Percentiles rank a stretch among this genome's conserved stretches.
phyloP scores from a whole-genome alignment of 2,113 vertebrate species.

The Cyprinus carpio region DNA sequence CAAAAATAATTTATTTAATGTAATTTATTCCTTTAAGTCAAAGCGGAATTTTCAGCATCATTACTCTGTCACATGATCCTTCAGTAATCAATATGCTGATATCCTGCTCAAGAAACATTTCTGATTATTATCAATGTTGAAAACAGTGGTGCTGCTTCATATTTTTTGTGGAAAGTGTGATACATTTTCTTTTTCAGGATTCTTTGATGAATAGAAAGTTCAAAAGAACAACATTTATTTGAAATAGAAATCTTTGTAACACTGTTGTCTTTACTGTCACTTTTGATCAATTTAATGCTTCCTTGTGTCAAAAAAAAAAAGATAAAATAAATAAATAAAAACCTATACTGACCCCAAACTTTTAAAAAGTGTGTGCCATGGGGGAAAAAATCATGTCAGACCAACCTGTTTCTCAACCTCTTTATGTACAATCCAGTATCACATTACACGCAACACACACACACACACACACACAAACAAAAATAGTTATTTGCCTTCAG shows the following conservation, averaged over 20 bases:
- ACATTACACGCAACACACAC: not conserved
- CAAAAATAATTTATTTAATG: not conserved
- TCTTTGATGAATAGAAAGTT: no score
- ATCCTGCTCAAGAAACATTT: not conserved
- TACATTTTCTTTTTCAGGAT: not conserved
- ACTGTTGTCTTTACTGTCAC: not conserved
- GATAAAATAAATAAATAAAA: no score
- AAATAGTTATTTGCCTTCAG: not conserved
- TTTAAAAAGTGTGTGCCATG: not conserved
- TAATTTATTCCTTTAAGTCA: not conserved
- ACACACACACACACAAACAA: not conserved
- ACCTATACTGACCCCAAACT: no score
- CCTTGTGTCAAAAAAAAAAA: no score
- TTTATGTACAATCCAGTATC: not conserved
- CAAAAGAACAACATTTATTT: not conserved
- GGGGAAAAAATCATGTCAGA: not conserved
- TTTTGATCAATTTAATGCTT: not conserved
- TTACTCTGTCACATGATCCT: not conserved
- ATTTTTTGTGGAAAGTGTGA: not conserved
- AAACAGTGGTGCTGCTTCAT: not conserved
- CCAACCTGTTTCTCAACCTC: constrained; percentile 10
- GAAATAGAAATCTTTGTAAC: not conserved
- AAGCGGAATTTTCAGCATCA: not conserved
- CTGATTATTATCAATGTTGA: not conserved
- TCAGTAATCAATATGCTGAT: not conserved